Evolutionary conservation across 2,113 vertebrate genomes (phyloP).

Genomic region (Cyanoliseus patagonus): DNA sequence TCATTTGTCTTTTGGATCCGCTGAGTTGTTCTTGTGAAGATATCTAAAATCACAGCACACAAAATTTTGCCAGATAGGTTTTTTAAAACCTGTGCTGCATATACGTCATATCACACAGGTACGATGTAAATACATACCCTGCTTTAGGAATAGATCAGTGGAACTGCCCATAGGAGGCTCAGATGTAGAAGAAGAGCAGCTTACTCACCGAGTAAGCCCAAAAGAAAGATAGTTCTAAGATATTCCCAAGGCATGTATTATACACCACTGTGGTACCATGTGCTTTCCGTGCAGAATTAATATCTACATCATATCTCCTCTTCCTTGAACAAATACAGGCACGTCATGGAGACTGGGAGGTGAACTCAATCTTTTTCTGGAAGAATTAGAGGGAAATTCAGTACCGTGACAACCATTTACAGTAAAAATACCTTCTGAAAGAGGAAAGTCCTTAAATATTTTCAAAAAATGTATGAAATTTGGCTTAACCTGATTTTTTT

Average conservation of each 20-base stretch:
- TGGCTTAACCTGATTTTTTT: background rate
- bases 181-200: background rate
- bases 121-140: background rate
- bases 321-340: background rate
- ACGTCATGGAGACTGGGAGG: background rate
- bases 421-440: background rate
- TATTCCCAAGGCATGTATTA: background rate
- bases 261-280: background rate
- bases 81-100: background rate
- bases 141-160: background rate
- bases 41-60: background rate
- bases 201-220: background rate
- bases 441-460: background rate
- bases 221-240: background rate
- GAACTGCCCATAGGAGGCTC: background rate
- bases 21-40: background rate
- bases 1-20: background rate
- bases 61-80: background rate
- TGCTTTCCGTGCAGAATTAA: background rate
- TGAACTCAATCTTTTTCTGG: background rate
- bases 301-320: background rate
- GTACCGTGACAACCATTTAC: fast-evolving
- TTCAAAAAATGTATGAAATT: background rate
- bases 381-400: background rate
- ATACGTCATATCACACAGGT: background rate